Conservation (phyloP, 23 tunicate genomes). For the Halocynthia roretzi region DNA sequence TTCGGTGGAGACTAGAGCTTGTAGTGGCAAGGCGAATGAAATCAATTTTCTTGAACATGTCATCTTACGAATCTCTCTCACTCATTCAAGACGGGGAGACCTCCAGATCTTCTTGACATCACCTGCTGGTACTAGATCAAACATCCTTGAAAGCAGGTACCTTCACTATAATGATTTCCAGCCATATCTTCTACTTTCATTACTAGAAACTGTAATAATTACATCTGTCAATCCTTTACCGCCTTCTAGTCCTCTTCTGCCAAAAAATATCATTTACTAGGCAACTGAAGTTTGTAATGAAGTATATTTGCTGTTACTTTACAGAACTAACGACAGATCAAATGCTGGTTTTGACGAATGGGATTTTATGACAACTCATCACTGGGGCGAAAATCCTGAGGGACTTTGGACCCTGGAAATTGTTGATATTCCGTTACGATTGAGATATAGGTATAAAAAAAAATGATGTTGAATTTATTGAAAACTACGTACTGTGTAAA, state of each 20-base stretch:
- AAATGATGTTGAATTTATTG: background rate
- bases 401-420: conserved; percentile 83
- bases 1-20: conserved; percentile 53
- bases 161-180: too few species aligned
- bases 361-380: conserved; percentile 98
- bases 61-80: conserved; percentile 53
- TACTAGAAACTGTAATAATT: background rate
- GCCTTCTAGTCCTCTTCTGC: background rate
- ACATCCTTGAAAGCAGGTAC: conserved; percentile 73
- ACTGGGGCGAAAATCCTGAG: conserved; percentile 98
- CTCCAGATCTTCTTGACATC: conserved; percentile 67
- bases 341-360: conserved; percentile 67
- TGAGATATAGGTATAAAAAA: background rate
- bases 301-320: conserved; percentile 1
- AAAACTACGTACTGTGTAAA: too few species aligned
- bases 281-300: too few species aligned
- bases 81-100: conserved; percentile 62
- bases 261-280: background rate
- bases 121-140: conserved; percentile 84
- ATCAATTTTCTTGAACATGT: conserved; percentile 85
- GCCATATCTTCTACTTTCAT: background rate
- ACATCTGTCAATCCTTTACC: background rate
- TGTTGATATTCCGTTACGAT: conserved; percentile 24
- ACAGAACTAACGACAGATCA: conserved; percentile 62
- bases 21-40: conserved; percentile 49